phyloP scores from a whole-genome alignment of 2,888 invertebrate genomes.

The Bembecia ichneumoniformis region DNA sequence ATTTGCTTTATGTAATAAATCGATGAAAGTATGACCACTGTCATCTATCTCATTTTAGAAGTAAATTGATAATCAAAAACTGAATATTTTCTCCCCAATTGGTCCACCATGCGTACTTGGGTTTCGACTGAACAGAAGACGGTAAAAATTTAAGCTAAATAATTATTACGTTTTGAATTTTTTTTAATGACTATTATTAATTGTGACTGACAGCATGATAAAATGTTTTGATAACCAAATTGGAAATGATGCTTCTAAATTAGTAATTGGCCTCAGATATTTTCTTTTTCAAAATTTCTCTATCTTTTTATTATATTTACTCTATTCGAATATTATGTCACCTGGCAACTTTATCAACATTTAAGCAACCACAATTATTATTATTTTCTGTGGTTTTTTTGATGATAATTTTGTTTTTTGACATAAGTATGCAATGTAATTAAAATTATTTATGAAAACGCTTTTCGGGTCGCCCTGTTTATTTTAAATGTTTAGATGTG shows the following conservation, averaged over 20 bases:
- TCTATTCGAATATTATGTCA: slow-evolving; percentile 14
- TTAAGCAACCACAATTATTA: slow-evolving; percentile 3
- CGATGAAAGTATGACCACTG: too few relatives aligned
- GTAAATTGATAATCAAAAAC: background rate
- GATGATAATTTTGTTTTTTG: background rate
- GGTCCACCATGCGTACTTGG: slow-evolving; percentile 56
- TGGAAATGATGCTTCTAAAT: slow-evolving; percentile 43
- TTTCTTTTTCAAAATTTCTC: slow-evolving; percentile 50
- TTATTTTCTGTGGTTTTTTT: slow-evolving; percentile 4
- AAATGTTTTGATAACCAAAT: slow-evolving; percentile 40
- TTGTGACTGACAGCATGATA: slow-evolving; percentile 70
- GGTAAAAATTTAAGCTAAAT: slow-evolving; percentile 59
- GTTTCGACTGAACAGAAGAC: slow-evolving; percentile 68
- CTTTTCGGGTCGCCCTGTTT: slow-evolving; percentile 15
- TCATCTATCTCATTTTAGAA: too few relatives aligned
- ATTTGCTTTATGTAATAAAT: too few relatives aligned
- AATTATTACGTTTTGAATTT: slow-evolving; percentile 40
- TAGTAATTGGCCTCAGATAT: slow-evolving; percentile 60
- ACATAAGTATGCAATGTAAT: background rate
- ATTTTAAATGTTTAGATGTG: slow-evolving; percentile 59
- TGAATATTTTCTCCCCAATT: slow-evolving; percentile 27
- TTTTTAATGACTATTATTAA: slow-evolving; percentile 29
- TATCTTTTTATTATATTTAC: slow-evolving; percentile 14
- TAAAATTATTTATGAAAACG: background rate
- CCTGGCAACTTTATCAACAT: slow-evolving; percentile 25